Evolutionary conservation across 2,113 vertebrate genomes (phyloP).

Genomic region (Mobula hypostoma): DNA sequence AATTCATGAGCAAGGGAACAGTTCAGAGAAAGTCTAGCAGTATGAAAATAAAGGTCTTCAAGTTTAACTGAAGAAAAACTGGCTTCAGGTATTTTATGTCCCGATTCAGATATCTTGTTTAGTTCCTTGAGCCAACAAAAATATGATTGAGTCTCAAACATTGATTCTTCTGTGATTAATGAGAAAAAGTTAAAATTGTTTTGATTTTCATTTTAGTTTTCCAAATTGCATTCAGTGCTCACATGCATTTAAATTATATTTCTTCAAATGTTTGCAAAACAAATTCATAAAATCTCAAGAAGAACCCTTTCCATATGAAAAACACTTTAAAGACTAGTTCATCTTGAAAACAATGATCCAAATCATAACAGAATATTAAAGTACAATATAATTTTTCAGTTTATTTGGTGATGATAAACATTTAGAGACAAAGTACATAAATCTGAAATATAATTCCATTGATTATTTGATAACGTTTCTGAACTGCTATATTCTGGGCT

Average conservation of each 20-base stretch:
- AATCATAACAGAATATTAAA: neutral
- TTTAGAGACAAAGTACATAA: neutral
- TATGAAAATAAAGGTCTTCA: neutral
- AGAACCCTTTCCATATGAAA: neutral
- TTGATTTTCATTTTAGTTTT: neutral
- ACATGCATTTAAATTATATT: neutral
- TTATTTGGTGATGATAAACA: neutral
- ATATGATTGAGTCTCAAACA: neutral
- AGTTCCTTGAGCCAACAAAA: neutral
- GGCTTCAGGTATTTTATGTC: neutral
- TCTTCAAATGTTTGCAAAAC: neutral
- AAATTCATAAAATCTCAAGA: neutral
- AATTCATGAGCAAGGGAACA: neutral
- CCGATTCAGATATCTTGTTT: conserved; percentile 2
- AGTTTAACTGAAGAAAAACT: neutral
- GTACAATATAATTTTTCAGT: neutral
- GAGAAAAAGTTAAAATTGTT: neutral
- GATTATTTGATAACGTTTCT: neutral
- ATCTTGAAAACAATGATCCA: neutral
- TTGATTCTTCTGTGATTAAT: neutral
- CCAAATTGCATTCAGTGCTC: too few species aligned
- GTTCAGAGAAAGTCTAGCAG: neutral
- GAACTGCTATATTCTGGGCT: neutral
- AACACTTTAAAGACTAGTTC: neutral
- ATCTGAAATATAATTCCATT: neutral